A percentile compares a stretch with the other conserved stretches of the same genome.
phyloP scores from a whole-genome alignment of 2,113 vertebrate species.

The Coturnix japonica region DNA sequence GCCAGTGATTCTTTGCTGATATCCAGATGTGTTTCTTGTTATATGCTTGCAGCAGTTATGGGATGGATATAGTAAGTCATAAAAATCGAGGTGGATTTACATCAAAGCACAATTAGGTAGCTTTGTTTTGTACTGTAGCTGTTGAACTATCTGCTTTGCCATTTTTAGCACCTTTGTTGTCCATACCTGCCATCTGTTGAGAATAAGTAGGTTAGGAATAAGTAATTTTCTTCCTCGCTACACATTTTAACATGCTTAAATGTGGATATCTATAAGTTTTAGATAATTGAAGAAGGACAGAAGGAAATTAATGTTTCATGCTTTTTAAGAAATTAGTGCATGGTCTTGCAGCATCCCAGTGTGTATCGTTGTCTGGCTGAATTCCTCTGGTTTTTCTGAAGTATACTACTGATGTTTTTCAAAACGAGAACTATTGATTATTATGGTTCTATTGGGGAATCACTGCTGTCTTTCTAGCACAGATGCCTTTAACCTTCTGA shows the following conservation, averaged over 20 bases:
- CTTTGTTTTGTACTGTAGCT: not conserved
- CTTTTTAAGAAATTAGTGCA: not conserved
- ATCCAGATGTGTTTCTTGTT: not conserved
- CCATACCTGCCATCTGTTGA: not conserved
- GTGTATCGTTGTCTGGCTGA: not conserved
- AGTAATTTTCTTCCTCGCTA: not conserved
- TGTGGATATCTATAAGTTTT: not conserved
- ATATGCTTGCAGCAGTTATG: not conserved
- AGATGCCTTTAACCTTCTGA: conserved; percentile 18
- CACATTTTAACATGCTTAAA: not conserved
- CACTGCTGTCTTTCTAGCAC: conserved; percentile 8
- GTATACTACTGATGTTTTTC: not conserved
- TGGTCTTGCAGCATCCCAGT: not conserved
- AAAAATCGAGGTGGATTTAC: conserved; percentile 8
- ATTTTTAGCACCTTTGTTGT: not conserved
- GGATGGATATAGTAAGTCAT: not conserved
- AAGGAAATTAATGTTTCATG: not conserved
- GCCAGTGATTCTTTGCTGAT: not conserved
- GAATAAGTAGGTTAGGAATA: not conserved
- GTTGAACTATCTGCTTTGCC: not conserved
- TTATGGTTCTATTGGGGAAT: conserved; percentile 3
- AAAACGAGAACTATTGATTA: not conserved
- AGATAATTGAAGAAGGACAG: not conserved
- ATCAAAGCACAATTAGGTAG: not conserved
- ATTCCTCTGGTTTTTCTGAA: not conserved